Percentiles rank a stretch among this genome's conserved stretches.
These are phyloP conservation scores for Vanessa tameamea DNA, from an alignment of 1,140 invertebrate genomes.

Conservation along the genomic window DNA sequence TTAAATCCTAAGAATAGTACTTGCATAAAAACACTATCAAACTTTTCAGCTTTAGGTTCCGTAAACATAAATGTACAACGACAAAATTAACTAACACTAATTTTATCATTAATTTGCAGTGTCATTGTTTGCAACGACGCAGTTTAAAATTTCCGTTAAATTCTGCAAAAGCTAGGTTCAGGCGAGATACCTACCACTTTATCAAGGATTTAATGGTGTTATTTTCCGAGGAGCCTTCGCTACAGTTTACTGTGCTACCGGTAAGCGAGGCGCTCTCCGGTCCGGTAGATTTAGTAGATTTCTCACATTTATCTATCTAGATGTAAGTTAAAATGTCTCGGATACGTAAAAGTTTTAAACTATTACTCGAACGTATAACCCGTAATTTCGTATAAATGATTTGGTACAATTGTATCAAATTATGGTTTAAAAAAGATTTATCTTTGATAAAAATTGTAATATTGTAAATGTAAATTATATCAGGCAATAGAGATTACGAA, in stretches of 20 bases:
- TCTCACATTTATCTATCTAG: slow-evolving; percentile 12
- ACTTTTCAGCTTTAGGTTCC: no score
- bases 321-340: slow-evolving; percentile 6
- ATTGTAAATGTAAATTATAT: no score
- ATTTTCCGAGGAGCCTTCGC: slow-evolving; percentile 8
- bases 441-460: no score
- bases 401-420: no score
- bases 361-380: neutral
- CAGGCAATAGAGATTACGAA: no score
- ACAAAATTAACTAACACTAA: no score
- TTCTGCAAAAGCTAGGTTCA: slow-evolving; percentile 5
- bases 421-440: no score
- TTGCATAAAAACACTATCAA: no score
- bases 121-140: neutral
- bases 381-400: neutral
- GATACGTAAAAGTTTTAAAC: neutral
- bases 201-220: slow-evolving; percentile 13
- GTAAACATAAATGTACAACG: no score
- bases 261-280: neutral
- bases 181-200: slow-evolving; percentile 4
- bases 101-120: neutral
- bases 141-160: slow-evolving; percentile 1
- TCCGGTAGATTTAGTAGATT: slow-evolving; percentile 12
- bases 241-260: slow-evolving; percentile 6
- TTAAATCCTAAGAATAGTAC: no score